Evolutionary conservation across 2,113 vertebrate genomes (phyloP).

Genomic region (Shinisaurus crocodilurus): DNA sequence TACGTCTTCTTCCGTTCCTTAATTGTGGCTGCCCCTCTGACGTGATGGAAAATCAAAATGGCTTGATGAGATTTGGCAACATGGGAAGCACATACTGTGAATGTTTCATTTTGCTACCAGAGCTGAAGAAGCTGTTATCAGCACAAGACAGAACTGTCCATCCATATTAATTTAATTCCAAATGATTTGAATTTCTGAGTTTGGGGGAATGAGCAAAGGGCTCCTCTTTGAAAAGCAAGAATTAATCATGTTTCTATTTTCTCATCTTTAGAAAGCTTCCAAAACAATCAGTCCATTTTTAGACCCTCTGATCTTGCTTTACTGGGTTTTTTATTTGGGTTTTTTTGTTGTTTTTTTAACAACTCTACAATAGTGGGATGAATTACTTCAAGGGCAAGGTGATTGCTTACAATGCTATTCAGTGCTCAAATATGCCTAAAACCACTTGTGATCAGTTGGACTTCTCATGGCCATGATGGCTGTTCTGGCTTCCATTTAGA

Average conservation of each 20-base stretch:
- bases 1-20: background rate
- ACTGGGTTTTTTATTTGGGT: too few relatives aligned
- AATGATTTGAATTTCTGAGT: slow-evolving; percentile 48
- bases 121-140: slow-evolving; percentile 53
- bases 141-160: background rate
- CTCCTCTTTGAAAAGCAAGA: slow-evolving; percentile 16
- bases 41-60: background rate
- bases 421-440: background rate
- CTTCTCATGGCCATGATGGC: background rate
- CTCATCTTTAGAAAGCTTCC: slow-evolving; percentile 32
- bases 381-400: slow-evolving; percentile 8
- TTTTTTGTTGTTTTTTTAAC: slow-evolving; percentile 17
- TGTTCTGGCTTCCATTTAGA: background rate
- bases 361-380: slow-evolving; percentile 8
- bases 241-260: background rate
- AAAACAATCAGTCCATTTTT: slow-evolving; percentile 30
- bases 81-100: background rate
- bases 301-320: background rate
- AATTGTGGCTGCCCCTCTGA: background rate
- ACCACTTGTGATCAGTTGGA: background rate
- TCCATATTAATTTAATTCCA: slow-evolving; percentile 45
- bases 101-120: background rate
- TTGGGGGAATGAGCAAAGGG: slow-evolving; percentile 27
- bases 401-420: background rate
- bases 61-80: background rate